A percentile compares a stretch with the other conserved stretches of the same genome.
Conservation (phyloP, 1,140 invertebrate genomes). For the Ladona fulva region DNA sequence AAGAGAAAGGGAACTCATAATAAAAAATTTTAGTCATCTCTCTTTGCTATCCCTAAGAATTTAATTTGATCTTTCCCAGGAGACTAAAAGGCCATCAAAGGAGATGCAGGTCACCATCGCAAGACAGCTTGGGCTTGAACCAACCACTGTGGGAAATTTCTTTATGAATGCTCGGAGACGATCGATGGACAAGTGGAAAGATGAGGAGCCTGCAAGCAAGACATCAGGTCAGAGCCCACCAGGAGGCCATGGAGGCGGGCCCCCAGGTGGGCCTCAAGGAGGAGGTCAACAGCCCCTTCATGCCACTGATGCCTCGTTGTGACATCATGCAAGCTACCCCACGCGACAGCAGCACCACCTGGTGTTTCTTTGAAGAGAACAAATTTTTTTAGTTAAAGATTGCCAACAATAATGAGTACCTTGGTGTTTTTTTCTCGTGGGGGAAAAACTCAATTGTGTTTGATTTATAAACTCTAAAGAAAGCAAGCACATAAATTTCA, state of each 20-base stretch:
- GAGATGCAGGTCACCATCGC: constrained; percentile 99
- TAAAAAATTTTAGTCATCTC: neutral
- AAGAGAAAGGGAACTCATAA: neutral
- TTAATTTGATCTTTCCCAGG: constrained; percentile 50
- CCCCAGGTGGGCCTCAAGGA: neutral
- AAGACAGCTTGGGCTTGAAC: constrained; percentile 91
- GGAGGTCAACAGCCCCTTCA: neutral
- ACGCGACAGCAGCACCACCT: constrained; percentile 23
- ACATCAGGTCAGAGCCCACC: neutral
- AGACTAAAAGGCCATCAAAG: constrained; percentile 98
- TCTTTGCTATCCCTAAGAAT: constrained; percentile 29
- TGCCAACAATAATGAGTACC: neutral
- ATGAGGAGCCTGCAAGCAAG: constrained; percentile 46
- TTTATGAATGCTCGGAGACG: constrained; percentile 99
- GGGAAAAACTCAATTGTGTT: neutral
- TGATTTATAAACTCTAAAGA: neutral
- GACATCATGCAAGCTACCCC: constrained; percentile 24
- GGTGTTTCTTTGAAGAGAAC: constrained; percentile 21
- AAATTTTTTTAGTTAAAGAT: constrained; percentile 2
- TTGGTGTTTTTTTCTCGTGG: neutral
- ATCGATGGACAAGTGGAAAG: constrained; percentile 98
- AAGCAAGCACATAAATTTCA: constrained; percentile 10
- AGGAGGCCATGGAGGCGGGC: neutral
- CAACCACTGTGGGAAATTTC: constrained; percentile 98
- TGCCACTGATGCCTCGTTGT: constrained; percentile 18